Conservation (phyloP, 2,888 invertebrate species). For the Nematopogon swammerdamellus region DNA sequence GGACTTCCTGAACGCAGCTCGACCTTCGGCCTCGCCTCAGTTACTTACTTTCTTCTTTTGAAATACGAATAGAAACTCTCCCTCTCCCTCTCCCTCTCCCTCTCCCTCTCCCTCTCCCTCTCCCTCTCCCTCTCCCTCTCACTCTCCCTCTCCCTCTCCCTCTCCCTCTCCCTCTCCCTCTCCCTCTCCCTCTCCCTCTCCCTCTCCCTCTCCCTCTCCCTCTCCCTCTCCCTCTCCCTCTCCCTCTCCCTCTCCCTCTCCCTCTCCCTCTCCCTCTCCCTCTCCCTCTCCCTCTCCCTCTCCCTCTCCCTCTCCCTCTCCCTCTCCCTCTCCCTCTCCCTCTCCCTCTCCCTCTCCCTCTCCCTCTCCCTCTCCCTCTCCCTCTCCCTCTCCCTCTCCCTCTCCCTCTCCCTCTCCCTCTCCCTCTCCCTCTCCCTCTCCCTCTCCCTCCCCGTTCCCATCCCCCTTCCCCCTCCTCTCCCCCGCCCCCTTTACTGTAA, state of each 20-base stretch:
- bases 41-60: too few relatives aligned
- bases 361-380: background rate
- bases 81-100: conserved; percentile 1
- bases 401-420: conserved; percentile 12
- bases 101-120: background rate
- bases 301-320: background rate
- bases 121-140: background rate
- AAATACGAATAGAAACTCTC: too few relatives aligned
- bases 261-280: background rate
- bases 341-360: background rate
- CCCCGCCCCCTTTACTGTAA: too few relatives aligned
- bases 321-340: background rate
- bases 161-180: background rate
- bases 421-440: background rate
- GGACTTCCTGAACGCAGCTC: too few relatives aligned
- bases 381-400: conserved; percentile 8
- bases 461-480: background rate
- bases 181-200: conserved; percentile 1
- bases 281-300: conserved; percentile 2
- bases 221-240: conserved; percentile 1
- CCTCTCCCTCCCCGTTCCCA: background rate
- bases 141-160: background rate
- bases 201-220: conserved; percentile 3
- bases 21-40: too few relatives aligned
- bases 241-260: conserved; percentile 1